These are phyloP conservation scores for Agrotis segetum DNA, from an alignment of 2,888 invertebrate species.

Conservation along the genomic window DNA sequence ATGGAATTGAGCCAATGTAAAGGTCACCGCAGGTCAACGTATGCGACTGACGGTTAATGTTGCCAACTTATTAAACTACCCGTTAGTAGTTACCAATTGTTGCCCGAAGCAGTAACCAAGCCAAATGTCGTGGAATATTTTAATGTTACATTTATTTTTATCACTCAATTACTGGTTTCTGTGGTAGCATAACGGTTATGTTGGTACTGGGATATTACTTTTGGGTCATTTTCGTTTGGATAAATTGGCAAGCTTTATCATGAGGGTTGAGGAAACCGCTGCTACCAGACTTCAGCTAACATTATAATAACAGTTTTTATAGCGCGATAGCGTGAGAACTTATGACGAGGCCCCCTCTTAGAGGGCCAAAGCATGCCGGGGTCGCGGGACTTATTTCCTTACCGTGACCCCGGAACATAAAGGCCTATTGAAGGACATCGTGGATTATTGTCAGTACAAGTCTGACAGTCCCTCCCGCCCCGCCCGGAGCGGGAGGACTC, in stretches of 20 bases:
- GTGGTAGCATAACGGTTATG: constrained; percentile 11
- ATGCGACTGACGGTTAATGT: constrained; percentile 64
- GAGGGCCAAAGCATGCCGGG: too few species aligned
- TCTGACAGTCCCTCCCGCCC: too few species aligned
- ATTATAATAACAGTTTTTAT: too few species aligned
- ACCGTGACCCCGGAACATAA: too few species aligned
- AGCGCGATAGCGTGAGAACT: too few species aligned
- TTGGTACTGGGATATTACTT: neutral
- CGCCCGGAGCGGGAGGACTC: too few species aligned
- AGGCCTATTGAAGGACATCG: too few species aligned
- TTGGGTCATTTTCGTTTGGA: neutral
- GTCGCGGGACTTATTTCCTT: too few species aligned
- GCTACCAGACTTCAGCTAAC: neutral
- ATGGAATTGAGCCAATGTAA: constrained; percentile 70
- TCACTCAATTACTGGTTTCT: constrained; percentile 20
- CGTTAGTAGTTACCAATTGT: constrained; percentile 51
- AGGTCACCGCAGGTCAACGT: constrained; percentile 65
- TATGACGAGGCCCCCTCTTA: too few species aligned
- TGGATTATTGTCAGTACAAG: too few species aligned
- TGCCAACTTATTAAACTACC: constrained; percentile 67
- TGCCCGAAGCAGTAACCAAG: constrained; percentile 43
- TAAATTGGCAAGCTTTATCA: constrained; percentile 3
- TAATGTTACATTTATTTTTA: constrained; percentile 32
- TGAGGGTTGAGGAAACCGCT: neutral
- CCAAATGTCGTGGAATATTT: constrained; percentile 51